These are phyloP conservation scores for Orthonychiurus folsomi DNA, from an alignment of 2,888 invertebrate genomes.

Conservation along the genomic window DNA sequence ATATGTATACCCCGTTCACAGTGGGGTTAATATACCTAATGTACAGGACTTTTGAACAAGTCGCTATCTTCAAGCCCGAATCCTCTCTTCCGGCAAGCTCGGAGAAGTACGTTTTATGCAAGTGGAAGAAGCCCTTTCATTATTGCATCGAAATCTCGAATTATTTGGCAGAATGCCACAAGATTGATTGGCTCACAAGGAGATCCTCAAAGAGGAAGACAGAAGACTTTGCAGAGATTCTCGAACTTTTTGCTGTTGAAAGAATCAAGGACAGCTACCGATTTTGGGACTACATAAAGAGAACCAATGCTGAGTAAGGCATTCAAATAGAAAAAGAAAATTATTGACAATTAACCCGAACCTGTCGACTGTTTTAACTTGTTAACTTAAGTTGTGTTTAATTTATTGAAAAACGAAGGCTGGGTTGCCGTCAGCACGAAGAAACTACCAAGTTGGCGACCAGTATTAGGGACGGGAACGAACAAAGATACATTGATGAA, in stretches of 20 bases:
- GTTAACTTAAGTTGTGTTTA: not conserved
- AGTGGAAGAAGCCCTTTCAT: conserved; percentile 22
- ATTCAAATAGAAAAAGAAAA: not conserved
- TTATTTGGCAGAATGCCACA: conserved; percentile 25
- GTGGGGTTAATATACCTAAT: conserved; percentile 86
- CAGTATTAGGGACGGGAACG: conserved; percentile 9
- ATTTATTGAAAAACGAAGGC: conserved; percentile 13
- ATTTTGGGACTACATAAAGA: conserved; percentile 68
- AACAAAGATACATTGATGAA: conserved; percentile 6
- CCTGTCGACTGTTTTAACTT: too few species aligned
- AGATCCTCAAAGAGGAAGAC: not conserved
- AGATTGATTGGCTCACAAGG: conserved; percentile 10
- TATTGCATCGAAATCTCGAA: conserved; percentile 25
- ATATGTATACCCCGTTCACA: conserved; percentile 87
- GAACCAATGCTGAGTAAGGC: conserved; percentile 65
- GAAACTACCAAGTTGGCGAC: conserved; percentile 23
- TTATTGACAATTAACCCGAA: not conserved
- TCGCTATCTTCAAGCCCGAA: conserved; percentile 87
- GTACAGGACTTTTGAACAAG: conserved; percentile 75
- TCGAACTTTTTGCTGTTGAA: conserved; percentile 62
- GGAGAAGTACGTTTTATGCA: conserved; percentile 55
- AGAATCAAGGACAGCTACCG: conserved; percentile 58
- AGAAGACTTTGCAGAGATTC: conserved; percentile 47
- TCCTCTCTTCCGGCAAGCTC: conserved; percentile 96
- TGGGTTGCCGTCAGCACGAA: conserved; percentile 26